Evolutionary conservation across 2,888 invertebrate genomes (phyloP), one percentile per base, ranked within the genome.

Genomic region (Eupithecia tripunctaria): DNA sequence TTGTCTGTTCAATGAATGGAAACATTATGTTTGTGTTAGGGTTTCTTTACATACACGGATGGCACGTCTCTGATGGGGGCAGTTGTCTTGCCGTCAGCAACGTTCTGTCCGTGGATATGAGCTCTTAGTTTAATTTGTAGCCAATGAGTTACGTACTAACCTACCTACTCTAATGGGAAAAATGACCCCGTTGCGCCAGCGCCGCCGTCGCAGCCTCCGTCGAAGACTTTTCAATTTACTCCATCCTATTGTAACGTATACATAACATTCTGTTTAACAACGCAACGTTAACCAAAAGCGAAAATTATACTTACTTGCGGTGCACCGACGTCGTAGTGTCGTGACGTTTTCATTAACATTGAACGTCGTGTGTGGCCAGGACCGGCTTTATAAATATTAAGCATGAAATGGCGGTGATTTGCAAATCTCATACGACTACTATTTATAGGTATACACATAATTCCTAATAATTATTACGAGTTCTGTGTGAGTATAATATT

Each of bases 321-420:
- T 15, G 21, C 15, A 5, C 7, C 12, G 60, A 74, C 71, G 75
- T 67, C 56, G 76, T 72, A n/a, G n/a, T 76, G 76, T 81, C 81
- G 83, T 84, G 85, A 84, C 80, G 82, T 78, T 86, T 84, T 86
- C 86, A 89, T 89, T 87, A 89, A 81, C 86, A 82, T 79, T 72
- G 66, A 81, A 71, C 84, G 79, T 78, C 74, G 82, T 84, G 87
- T 88, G 90, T 86, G 88, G 89, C 80, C 86, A 79, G 78, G 77
- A 74, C 80, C 74, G 77, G 79, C 77, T 82, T 47, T 1, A n/a
- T 68, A n/a, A 38, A 14, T 79, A 71, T 80, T 78, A 76, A 27
- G 18, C 18, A n/a, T 29, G 29, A 60, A 29, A 63, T n/a, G n/a
- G 8, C 36, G 4, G 29, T 63, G 1, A 36, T 56, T 21, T 36